Evolutionary conservation across 2,113 vertebrate genomes (phyloP).

Genomic region (Uria lomvia): DNA sequence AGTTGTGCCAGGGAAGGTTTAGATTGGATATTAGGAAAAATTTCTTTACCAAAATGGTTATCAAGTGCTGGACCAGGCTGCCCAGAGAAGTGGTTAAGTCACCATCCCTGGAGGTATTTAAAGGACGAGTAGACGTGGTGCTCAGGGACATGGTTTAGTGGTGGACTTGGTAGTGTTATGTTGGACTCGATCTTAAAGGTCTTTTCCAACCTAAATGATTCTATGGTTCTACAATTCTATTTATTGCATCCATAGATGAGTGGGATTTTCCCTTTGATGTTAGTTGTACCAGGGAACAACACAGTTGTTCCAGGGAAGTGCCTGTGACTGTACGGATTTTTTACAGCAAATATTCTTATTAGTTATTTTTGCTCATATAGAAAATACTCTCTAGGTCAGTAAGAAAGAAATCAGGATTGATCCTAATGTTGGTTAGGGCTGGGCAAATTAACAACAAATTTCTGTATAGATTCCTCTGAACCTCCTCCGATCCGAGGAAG

Average conservation of each 20-base stretch:
- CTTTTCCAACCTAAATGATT: neutral
- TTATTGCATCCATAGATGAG: neutral
- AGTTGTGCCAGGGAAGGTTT: neutral
- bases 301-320: neutral
- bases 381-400: neutral
- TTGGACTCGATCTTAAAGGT: no score
- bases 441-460: neutral
- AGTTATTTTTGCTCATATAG: neutral
- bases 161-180: neutral
- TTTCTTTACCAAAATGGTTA: accelerated
- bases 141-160: neutral
- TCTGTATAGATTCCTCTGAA: neutral
- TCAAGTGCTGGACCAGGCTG: neutral
- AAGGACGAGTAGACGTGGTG: accelerated
- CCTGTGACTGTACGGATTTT: neutral
- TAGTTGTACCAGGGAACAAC: neutral
- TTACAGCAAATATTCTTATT: neutral
- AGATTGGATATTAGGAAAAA: neutral
- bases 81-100: neutral
- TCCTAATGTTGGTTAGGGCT: neutral
- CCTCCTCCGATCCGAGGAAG: neutral
- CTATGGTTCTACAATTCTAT: neutral
- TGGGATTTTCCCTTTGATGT: neutral
- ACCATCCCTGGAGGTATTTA: neutral
- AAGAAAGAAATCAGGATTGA: neutral